Evolutionary conservation across 1,140 invertebrate species (phyloP).

Genomic region (Drosophila trapezifrons): DNA sequence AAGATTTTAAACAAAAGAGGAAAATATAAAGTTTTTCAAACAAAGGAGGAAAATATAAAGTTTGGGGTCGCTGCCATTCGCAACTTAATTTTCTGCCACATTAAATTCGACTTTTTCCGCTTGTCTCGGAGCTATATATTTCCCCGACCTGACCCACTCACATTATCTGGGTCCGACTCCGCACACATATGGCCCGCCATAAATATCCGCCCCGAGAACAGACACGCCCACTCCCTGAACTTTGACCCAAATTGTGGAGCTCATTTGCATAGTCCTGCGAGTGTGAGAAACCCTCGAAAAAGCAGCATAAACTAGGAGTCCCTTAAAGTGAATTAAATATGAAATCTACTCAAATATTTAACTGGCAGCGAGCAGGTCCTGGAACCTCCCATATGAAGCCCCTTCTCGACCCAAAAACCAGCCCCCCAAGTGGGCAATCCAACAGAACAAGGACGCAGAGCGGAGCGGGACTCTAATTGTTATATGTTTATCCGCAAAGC

Average conservation of each 20-base stretch:
- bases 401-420: constrained; percentile 4
- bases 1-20: constrained; percentile 5
- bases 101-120: constrained; percentile 28
- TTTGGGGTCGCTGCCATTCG: constrained; percentile 3
- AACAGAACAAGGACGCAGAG: constrained; percentile 23
- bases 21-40: too few relatives aligned
- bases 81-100: constrained; percentile 42
- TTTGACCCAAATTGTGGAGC: constrained; percentile 68
- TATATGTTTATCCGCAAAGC: constrained; percentile 71
- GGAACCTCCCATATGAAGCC: constrained; percentile 2
- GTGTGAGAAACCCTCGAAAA: constrained; percentile 16
- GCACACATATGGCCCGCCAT: constrained; percentile 23
- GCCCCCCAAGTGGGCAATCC: constrained; percentile 48
- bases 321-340: constrained; percentile 77
- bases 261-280: constrained; percentile 63
- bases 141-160: constrained; percentile 37
- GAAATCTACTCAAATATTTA: constrained; percentile 74
- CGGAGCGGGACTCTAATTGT: constrained; percentile 66
- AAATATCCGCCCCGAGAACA: constrained; percentile 51
- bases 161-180: constrained; percentile 37
- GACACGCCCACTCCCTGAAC: constrained; percentile 64
- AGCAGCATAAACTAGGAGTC: constrained; percentile 23
- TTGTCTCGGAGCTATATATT: constrained; percentile 11
- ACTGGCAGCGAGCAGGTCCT: constrained; percentile 6
- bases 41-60: too few relatives aligned